These are phyloP conservation scores for Lottia scabra DNA, from an alignment of 2,888 invertebrate species.

Conservation along the genomic window DNA sequence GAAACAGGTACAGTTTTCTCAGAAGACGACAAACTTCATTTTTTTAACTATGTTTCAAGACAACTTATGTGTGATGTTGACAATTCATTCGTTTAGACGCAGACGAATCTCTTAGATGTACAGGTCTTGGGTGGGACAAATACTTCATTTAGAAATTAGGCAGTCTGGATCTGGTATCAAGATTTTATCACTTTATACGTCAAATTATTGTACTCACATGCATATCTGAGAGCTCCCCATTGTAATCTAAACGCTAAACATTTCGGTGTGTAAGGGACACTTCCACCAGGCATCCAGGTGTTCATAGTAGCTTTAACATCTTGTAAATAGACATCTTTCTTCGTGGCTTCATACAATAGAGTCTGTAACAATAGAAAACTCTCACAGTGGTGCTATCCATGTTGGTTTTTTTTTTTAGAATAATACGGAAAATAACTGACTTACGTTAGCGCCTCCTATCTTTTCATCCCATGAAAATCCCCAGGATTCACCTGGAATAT, in stretches of 20 bases:
- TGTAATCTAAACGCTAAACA: slow-evolving; percentile 56
- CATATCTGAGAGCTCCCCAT: slow-evolving; percentile 60
- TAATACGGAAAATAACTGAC: background rate
- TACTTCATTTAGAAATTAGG: no score
- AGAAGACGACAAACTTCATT: no score
- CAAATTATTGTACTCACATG: slow-evolving; percentile 22
- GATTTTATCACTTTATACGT: no score
- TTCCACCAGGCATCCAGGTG: slow-evolving; percentile 56
- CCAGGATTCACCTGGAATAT: slow-evolving; percentile 15
- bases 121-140: no score
- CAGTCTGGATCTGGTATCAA: no score
- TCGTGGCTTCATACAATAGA: slow-evolving; percentile 46
- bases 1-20: no score
- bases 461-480: slow-evolving; percentile 40
- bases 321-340: slow-evolving; percentile 44
- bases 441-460: slow-evolving; percentile 21
- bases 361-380: slow-evolving; percentile 25
- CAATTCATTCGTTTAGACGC: no score
- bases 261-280: slow-evolving; percentile 51
- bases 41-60: no score
- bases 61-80: no score
- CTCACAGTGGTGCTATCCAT: no score
- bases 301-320: slow-evolving; percentile 47
- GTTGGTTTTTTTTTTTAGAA: no score
- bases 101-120: no score